Base-by-base conservation (phyloP, 2,113 vertebrate species). In the Muntiacus reevesi region DNA sequence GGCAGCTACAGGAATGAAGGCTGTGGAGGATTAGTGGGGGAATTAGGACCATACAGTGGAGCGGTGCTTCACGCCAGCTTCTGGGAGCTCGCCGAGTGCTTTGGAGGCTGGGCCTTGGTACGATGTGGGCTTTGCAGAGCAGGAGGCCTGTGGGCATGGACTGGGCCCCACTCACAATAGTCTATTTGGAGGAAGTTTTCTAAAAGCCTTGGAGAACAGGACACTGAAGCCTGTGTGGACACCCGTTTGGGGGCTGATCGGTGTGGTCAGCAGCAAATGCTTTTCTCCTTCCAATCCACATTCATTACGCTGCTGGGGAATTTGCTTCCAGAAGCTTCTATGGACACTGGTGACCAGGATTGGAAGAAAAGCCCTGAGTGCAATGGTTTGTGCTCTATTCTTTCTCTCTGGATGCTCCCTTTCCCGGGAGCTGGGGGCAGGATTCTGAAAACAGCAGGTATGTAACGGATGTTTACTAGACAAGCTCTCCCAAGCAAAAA, bases 1-100 rank as follows among this genome's bases (percentile, higher is more conserved):
- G 17, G 94, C 92, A 67, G 90, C 89, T 94, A 89, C 81, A 52
- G 96, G 74, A 93, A 47, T 1, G 54, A 50, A 27, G 93, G 54
- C 92, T 93, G 83, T 0, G 15, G 89, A 85, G 57, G 95, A 96
- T 98, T 87, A 93, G 87, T 57, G 86, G 60, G 36, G 67, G 97
- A 93, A 94, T 94, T 83, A 88, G 90, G 95, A 81, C 93, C 93
- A 47, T 28, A 36, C 83, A 1, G 16, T 5, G 25, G 3, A 57
- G 87, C 0, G 0, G 15, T 8, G 55, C 83, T 4, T 6, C 5
- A 0, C 0, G 6, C 95, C 92, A 45, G 74, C 87, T 94, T 81
- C 94, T 7, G 1, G 90, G 71, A 60, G 87, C 87, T 74, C 3
- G 1, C 1, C 0, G 62, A 45, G 3, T 5, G 64, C 45, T 54